Evolutionary conservation across 1,140 invertebrate genomes (phyloP).

Genomic region (Frieseomelitta varia): DNA sequence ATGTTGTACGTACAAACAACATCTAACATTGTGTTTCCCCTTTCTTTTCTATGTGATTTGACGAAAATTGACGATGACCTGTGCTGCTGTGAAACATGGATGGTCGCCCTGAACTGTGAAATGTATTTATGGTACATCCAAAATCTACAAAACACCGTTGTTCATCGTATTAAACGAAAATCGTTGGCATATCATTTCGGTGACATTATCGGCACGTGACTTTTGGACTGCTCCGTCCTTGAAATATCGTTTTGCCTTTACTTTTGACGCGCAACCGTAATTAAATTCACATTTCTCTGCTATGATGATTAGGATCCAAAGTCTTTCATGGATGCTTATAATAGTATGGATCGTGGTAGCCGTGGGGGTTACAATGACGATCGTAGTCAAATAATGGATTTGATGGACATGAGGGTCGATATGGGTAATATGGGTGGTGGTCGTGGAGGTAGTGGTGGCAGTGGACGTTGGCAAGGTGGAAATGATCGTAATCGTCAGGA

Average conservation of each 20-base stretch:
- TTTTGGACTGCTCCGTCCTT: constrained; percentile 4
- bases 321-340: constrained; percentile 82
- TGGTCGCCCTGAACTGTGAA: constrained; percentile 77
- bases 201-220: constrained; percentile 46
- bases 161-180: constrained; percentile 55
- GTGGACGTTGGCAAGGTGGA: constrained; percentile 75
- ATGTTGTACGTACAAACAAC: constrained; percentile 54
- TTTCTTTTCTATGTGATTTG: constrained; percentile 83
- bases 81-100: constrained; percentile 82
- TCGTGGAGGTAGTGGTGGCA: constrained; percentile 68
- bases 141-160: constrained; percentile 58
- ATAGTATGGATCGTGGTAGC: constrained; percentile 79
- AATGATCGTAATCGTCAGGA: constrained; percentile 80
- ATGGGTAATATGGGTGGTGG: constrained; percentile 76
- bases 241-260: constrained; percentile 5
- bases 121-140: constrained; percentile 71
- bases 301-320: constrained; percentile 76
- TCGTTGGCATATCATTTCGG: constrained; percentile 47
- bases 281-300: constrained; percentile 18
- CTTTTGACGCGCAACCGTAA: constrained; percentile 6
- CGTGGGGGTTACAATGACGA: constrained; percentile 81
- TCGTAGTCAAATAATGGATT: constrained; percentile 81
- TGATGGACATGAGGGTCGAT: constrained; percentile 82
- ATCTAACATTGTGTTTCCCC: constrained; percentile 82
- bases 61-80: constrained; percentile 83